A percentile compares a stretch with the other conserved stretches of the same genome.
These are phyloP conservation scores for Himalopsyche japonica DNA, from an alignment of 2,888 invertebrate species.

Conservation along the genomic window DNA sequence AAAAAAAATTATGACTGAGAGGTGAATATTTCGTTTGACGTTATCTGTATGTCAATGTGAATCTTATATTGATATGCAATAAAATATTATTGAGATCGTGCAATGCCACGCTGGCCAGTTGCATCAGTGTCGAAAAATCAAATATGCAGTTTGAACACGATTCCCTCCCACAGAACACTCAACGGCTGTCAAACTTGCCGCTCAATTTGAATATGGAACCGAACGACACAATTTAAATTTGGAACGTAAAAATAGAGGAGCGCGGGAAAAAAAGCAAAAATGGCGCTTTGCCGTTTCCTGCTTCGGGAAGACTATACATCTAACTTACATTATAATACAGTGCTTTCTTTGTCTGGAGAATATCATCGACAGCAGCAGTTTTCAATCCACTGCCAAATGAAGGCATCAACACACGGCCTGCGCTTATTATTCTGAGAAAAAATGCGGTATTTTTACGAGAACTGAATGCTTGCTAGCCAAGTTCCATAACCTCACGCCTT, in stretches of 20 bases:
- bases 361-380: too few relatives aligned
- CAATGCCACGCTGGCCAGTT: not conserved
- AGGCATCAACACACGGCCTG: too few relatives aligned
- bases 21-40: too few relatives aligned
- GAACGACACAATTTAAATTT: constrained; percentile 27
- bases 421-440: too few relatives aligned
- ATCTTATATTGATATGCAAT: too few relatives aligned
- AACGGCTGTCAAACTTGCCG: constrained; percentile 36
- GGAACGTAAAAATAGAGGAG: constrained; percentile 26
- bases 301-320: not conserved
- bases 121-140: not conserved
- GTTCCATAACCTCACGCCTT: too few relatives aligned
- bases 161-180: constrained; percentile 34
- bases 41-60: too few relatives aligned
- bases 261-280: constrained; percentile 22
- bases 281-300: constrained; percentile 32
- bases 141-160: not conserved
- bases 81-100: too few relatives aligned
- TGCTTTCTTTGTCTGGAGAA: not conserved
- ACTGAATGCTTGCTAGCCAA: too few relatives aligned
- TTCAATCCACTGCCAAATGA: too few relatives aligned
- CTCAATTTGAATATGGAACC: constrained; percentile 35
- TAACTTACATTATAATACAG: not conserved
- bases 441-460: too few relatives aligned
- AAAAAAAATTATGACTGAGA: too few relatives aligned